These are phyloP conservation scores for Crypturellus undulatus DNA, from an alignment of 2,113 vertebrate genomes.

Conservation along the genomic window DNA sequence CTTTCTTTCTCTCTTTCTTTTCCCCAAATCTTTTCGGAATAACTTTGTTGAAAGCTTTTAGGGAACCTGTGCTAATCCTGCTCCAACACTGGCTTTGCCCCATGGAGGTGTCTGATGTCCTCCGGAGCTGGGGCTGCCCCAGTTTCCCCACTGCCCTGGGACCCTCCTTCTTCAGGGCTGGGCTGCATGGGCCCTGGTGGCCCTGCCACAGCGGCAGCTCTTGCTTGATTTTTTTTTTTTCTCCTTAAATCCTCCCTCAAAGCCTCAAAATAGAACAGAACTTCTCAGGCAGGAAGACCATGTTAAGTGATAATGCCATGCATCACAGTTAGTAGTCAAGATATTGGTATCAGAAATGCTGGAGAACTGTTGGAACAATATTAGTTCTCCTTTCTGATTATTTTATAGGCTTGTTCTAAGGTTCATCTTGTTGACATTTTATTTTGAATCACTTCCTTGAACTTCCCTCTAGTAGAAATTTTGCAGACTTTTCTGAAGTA, in stretches of 20 bases:
- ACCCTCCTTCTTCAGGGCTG: background rate
- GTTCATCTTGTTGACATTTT: background rate
- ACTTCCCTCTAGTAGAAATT: background rate
- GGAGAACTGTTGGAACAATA: background rate
- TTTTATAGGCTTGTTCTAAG: background rate
- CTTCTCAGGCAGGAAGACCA: background rate
- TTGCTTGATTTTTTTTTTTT: too few species aligned
- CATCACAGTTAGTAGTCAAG: background rate
- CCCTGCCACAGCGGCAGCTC: too few species aligned
- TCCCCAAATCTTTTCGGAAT: background rate
- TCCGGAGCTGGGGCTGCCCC: background rate
- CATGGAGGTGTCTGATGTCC: fast-evolving
- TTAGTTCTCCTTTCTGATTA: background rate
- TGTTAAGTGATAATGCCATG: background rate
- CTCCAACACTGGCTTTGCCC: too few species aligned
- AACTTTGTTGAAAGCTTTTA: background rate
- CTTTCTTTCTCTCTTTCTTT: background rate
- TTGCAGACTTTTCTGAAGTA: background rate
- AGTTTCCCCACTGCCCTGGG: background rate
- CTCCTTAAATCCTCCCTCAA: background rate
- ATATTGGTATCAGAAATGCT: background rate
- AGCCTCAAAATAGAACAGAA: background rate
- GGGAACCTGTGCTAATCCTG: background rate
- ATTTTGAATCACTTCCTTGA: background rate
- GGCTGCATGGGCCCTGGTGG: background rate